Evolutionary conservation across 2,888 invertebrate genomes (phyloP), one percentile per base, ranked within the genome.

Genomic region (Byasa hedistus): DNA sequence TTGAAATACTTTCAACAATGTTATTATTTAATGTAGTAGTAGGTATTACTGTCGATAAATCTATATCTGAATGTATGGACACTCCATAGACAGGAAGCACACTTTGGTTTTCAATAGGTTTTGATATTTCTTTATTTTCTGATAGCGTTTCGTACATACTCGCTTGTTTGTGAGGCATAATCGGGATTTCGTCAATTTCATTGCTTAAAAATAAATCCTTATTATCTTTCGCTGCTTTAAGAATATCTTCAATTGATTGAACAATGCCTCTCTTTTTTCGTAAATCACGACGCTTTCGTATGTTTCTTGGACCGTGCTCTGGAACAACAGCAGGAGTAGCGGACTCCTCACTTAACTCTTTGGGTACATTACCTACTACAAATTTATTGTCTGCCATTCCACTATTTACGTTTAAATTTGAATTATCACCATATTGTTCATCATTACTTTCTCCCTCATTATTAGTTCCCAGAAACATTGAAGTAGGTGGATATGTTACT

Each of bases 351-450:
- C 82, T 78, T 57, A 92, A 75, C 68, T 94, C 94, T 77, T 94
- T 94, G 0, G 94, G 94, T 1, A 94, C 87, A 73, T 92, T 94
- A 0, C 94, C 95, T 2, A 95, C 95, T 0, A 95, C 94, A 79
- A 95, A 95, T 77, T 94, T 93, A 60, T 85, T 89, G 51, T 91
- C 87, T 63, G 72, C 81, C 15, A 76, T 72, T 68, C 82, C 86
- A 51, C 72, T 74, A 61, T 76, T 79, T 10, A 72, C 67, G 51
- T 80, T 79, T 55, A 76, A 74, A 59, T 76, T 79, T 54, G 77
- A 74, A 57, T 75, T 78, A 51, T 86, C 88, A 19, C 76, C 77
- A 72, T 86, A 89, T 64, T 85, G 86, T 23, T 76, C 79, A 65
- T 89, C 84, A 63, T 79, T 76, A n/a, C 83, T 81, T 61, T 89